These are phyloP conservation scores for Dasypus novemcinctus DNA, from an alignment of 2,113 vertebrate genomes.

Conservation along the genomic window DNA sequence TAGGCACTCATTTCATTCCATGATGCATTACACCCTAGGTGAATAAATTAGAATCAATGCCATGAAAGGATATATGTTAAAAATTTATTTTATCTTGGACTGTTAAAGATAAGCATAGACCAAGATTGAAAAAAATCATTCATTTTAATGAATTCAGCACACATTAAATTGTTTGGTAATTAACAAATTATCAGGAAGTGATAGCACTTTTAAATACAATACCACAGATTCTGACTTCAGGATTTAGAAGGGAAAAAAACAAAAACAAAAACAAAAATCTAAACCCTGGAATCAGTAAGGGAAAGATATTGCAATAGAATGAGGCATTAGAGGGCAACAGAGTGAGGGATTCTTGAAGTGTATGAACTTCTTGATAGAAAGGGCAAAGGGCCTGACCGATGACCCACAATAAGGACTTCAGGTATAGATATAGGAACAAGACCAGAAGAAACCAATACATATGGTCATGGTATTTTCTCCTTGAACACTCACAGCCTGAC, in stretches of 20 bases:
- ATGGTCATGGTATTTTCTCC: not conserved
- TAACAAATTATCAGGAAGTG: not conserved
- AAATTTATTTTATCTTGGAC: too few relatives aligned
- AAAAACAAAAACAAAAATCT: not conserved
- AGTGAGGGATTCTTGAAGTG: not conserved
- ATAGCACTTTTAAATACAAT: not conserved
- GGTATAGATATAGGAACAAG: not conserved
- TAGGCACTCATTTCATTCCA: not conserved
- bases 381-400: not conserved
- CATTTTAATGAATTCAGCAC: not conserved
- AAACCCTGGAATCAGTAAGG: not conserved
- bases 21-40: not conserved
- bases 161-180: constrained; percentile 2
- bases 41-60: not conserved
- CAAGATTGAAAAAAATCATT: not conserved
- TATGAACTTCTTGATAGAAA: not conserved
- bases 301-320: not conserved
- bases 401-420: not conserved
- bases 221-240: not conserved
- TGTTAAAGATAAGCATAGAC: not conserved
- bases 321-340: not conserved
- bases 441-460: not conserved
- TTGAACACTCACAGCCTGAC: not conserved
- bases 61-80: not conserved
- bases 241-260: not conserved